These are phyloP conservation scores for Pararge aegeria DNA, from an alignment of 1,140 invertebrate genomes.

Conservation along the genomic window DNA sequence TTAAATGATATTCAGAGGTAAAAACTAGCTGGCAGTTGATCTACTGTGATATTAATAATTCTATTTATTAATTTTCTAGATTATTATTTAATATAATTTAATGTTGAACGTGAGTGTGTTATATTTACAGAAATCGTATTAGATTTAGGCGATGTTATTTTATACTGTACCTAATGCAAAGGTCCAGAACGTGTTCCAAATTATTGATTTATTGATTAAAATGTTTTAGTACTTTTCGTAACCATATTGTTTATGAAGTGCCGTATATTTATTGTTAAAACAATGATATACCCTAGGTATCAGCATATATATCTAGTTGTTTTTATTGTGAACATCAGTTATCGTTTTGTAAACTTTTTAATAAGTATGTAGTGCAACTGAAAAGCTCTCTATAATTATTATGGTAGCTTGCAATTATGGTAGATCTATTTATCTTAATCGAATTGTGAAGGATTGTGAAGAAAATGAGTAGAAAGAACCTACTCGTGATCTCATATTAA, in stretches of 20 bases:
- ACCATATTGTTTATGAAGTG: constrained; percentile 29
- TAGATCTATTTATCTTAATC: constrained; percentile 47
- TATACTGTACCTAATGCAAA: constrained; percentile 60
- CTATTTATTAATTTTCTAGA: constrained; percentile 71
- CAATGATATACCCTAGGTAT: constrained; percentile 7
- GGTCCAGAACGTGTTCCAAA: constrained; percentile 73
- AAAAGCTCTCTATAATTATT: constrained; percentile 55
- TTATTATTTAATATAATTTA: constrained; percentile 60
- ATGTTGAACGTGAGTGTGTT: constrained; percentile 61
- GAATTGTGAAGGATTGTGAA: constrained; percentile 44
- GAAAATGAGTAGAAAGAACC: constrained; percentile 26
- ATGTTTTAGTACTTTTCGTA: constrained; percentile 43
- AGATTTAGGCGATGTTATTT: constrained; percentile 65
- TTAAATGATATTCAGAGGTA: neutral
- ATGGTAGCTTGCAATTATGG: constrained; percentile 31
- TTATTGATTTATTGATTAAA: constrained; percentile 57
- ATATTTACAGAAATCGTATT: constrained; percentile 62
- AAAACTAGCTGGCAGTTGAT: constrained; percentile 67
- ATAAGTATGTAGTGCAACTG: constrained; percentile 25
- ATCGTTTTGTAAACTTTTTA: constrained; percentile 31
- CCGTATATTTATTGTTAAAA: constrained; percentile 20
- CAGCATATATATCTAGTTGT: constrained; percentile 6
- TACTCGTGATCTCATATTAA: constrained; percentile 34
- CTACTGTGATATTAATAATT: constrained; percentile 78
- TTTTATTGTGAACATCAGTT: constrained; percentile 42